Percentiles rank a stretch among this genome's conserved stretches.
phyloP scores from a whole-genome alignment of 2,797 vertebrate species.

The Macrochelys suwanniensis region DNA sequence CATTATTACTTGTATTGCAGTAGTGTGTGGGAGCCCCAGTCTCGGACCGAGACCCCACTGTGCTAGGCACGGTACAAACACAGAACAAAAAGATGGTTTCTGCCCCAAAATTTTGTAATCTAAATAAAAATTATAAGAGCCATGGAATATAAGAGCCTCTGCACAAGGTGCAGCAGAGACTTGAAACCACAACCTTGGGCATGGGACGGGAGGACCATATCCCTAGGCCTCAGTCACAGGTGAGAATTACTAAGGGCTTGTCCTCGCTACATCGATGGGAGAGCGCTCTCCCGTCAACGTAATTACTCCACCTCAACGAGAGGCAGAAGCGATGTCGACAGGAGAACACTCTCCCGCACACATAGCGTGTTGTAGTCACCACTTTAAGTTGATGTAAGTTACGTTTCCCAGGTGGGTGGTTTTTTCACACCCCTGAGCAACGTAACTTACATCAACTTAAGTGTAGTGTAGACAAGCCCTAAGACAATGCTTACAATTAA shows the following conservation, averaged over 20 bases:
- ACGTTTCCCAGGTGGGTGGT: too few relatives aligned
- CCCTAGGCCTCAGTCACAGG: neutral
- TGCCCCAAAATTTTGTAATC: neutral
- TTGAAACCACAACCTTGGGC: neutral
- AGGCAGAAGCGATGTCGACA: too few relatives aligned
- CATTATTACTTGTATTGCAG: neutral
- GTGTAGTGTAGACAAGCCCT: too few relatives aligned
- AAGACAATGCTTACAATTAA: neutral
- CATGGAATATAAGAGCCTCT: neutral
- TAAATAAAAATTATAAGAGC: neutral
- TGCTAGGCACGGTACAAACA: neutral
- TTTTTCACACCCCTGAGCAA: too few relatives aligned
- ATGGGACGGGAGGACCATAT: neutral
- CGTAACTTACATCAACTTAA: too few relatives aligned
- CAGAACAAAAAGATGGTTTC: neutral
- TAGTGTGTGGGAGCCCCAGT: fast-evolving
- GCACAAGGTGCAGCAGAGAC: neutral
- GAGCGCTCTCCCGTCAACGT: too few relatives aligned
- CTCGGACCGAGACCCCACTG: fast-evolving
- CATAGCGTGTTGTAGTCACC: too few relatives aligned
- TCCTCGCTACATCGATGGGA: too few relatives aligned
- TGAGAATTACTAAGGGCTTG: neutral
- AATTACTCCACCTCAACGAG: too few relatives aligned
- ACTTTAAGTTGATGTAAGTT: too few relatives aligned
- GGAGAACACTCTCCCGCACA: too few relatives aligned